Evolutionary conservation across 1,140 invertebrate genomes (phyloP).

Genomic region (Drosophila watanabei): DNA sequence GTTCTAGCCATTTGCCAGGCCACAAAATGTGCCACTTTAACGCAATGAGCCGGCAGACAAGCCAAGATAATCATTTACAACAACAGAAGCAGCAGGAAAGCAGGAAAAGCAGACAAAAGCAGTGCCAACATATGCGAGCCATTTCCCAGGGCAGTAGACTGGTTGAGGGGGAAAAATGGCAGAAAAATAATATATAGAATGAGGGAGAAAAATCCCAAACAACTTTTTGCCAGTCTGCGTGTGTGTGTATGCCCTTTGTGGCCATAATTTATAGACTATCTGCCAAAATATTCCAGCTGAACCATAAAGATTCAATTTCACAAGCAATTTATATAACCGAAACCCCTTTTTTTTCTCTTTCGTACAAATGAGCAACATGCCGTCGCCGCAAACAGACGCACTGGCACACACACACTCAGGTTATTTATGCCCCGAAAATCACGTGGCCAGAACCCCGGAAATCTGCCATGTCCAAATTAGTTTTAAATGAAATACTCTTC

Average conservation of each 20-base stretch:
- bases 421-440: constrained; percentile 73
- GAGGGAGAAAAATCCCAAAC: constrained; percentile 37
- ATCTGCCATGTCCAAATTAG: constrained; percentile 42
- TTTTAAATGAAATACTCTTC: constrained; percentile 43
- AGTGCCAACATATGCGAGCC: constrained; percentile 46
- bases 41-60: constrained; percentile 62
- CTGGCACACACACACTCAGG: constrained; percentile 44
- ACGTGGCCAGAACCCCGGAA: constrained; percentile 39
- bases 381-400: constrained; percentile 11
- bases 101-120: constrained; percentile 24
- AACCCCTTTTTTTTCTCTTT: constrained; percentile 11
- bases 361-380: constrained; percentile 71
- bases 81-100: constrained; percentile 39
- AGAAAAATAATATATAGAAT: constrained; percentile 24
- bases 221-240: constrained; percentile 53
- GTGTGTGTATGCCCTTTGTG: constrained; percentile 76
- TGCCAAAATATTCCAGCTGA: constrained; percentile 84
- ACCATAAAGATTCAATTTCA: constrained; percentile 84
- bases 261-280: constrained; percentile 85
- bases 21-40: constrained; percentile 67
- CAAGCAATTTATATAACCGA: constrained; percentile 81
- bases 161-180: constrained; percentile 5
- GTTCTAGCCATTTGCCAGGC: constrained; percentile 51
- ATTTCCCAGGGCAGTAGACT: constrained; percentile 23
- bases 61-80: constrained; percentile 76